phyloP scores from a whole-genome alignment of 2,888 invertebrate genomes.

The Drosophila neotestacea region DNA sequence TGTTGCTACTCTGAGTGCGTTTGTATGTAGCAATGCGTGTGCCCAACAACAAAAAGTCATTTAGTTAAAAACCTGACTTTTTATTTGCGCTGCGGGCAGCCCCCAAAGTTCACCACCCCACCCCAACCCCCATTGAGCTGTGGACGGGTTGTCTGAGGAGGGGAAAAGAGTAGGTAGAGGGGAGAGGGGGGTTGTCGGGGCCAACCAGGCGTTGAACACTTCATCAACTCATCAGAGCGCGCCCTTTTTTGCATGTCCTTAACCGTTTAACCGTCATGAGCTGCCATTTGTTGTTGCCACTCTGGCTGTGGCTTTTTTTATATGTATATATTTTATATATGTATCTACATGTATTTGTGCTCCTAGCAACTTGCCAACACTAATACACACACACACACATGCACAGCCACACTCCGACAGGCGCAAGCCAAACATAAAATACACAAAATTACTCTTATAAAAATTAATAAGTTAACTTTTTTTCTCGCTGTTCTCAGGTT shows the following conservation, averaged over 20 bases:
- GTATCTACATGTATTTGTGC: slow-evolving; percentile 33
- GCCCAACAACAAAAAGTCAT: slow-evolving; percentile 82
- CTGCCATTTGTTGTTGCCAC: slow-evolving; percentile 65
- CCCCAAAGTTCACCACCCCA: slow-evolving; percentile 52
- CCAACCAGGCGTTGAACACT: slow-evolving; percentile 80
- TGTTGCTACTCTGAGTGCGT: slow-evolving; percentile 72
- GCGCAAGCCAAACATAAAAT: slow-evolving; percentile 68
- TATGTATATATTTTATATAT: slow-evolving; percentile 5
- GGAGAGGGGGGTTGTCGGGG: slow-evolving; percentile 19
- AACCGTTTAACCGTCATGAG: slow-evolving; percentile 76
- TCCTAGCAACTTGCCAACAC: slow-evolving; percentile 29
- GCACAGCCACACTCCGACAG: slow-evolving; percentile 6
- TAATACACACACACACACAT: slow-evolving; percentile 14
- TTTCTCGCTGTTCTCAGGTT: slow-evolving; percentile 55
- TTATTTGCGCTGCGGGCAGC: slow-evolving; percentile 78
- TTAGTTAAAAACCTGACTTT: slow-evolving; percentile 82
- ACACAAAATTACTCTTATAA: slow-evolving; percentile 84
- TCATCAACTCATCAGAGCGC: slow-evolving; percentile 81
- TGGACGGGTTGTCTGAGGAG: neutral
- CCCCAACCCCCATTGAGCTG: slow-evolving; percentile 6
- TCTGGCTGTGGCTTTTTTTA: slow-evolving; percentile 42
- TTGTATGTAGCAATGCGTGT: slow-evolving; percentile 81
- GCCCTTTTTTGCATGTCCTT: slow-evolving; percentile 79
- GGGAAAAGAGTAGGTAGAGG: neutral
- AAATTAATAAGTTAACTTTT: slow-evolving; percentile 83